Evolutionary conservation across 2,113 vertebrate genomes (phyloP).

Genomic region (Hucho hucho): DNA sequence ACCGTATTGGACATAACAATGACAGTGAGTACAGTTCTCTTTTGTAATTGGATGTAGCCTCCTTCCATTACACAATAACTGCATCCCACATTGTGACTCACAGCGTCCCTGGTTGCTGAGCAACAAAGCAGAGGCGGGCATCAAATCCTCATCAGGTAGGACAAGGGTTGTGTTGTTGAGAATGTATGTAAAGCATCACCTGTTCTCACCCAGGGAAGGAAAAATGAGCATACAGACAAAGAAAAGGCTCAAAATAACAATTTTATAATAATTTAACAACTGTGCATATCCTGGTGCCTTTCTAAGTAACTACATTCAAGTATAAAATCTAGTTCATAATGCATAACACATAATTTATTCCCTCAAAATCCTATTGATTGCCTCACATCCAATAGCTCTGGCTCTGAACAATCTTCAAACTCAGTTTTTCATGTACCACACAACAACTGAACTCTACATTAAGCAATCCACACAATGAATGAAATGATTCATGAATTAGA

Average conservation of each 20-base stretch:
- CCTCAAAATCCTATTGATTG: conserved; percentile 55
- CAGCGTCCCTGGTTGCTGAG: conserved; percentile 29
- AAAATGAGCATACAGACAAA: not conserved
- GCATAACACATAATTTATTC: conserved; percentile 37
- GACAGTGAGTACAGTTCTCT: not conserved
- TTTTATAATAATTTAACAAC: conserved; percentile 19
- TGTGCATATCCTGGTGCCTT: conserved; percentile 2
- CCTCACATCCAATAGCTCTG: conserved; percentile 1
- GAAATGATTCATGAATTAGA: not conserved
- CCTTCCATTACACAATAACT: conserved; percentile 11
- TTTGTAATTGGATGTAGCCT: conserved; percentile 20
- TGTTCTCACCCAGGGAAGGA: not conserved
- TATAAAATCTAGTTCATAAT: conserved; percentile 55
- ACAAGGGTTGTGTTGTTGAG: not conserved
- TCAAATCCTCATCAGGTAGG: not conserved
- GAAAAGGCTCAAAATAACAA: not conserved
- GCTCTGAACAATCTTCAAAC: not conserved
- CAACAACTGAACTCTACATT: not conserved
- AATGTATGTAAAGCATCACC: not conserved
- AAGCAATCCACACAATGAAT: not conserved
- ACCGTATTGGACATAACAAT: conserved; percentile 16
- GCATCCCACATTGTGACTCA: conserved; percentile 12
- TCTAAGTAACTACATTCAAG: conserved; percentile 50
- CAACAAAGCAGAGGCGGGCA: not conserved
- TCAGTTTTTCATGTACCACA: not conserved